Conservation (phyloP, 2,888 invertebrate genomes). For the Bimastos eiseni region DNA sequence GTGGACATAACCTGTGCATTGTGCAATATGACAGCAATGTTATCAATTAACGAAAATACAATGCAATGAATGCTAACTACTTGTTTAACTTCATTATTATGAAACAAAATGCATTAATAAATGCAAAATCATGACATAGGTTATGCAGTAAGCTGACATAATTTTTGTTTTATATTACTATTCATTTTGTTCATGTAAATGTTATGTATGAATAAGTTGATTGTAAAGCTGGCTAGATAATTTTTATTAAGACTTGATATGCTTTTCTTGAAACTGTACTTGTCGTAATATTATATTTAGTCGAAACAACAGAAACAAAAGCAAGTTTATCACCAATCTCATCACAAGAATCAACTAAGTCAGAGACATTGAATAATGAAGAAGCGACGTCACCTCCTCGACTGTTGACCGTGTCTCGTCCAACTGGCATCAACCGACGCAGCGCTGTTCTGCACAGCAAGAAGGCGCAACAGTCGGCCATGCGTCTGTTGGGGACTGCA, state of each 20-base stretch:
- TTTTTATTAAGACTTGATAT: neutral
- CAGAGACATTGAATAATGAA: neutral
- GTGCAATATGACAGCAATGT: too few relatives aligned
- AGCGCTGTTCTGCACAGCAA: conserved; percentile 79
- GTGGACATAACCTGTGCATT: too few relatives aligned
- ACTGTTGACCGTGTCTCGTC: conserved; percentile 43
- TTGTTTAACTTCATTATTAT: neutral
- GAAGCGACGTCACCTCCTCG: neutral
- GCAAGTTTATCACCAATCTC: neutral
- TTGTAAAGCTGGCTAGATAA: neutral
- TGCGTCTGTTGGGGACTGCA: neutral
- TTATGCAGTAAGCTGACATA: neutral
- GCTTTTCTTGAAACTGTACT: neutral
- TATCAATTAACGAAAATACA: too few relatives aligned
- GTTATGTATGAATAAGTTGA: neutral
- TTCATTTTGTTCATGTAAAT: neutral
- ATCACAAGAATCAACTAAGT: neutral
- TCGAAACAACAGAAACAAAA: neutral
- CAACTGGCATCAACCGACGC: conserved; percentile 71
- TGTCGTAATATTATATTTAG: neutral
- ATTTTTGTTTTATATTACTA: neutral
- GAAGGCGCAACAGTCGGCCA: conserved; percentile 30
- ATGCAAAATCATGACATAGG: neutral
- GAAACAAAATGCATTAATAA: neutral
- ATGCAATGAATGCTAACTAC: too few relatives aligned